A percentile compares a stretch with the other conserved stretches of the same genome.
Evolutionary conservation across 1,140 invertebrate genomes (phyloP).

Genomic region (Mamestra configurata): DNA sequence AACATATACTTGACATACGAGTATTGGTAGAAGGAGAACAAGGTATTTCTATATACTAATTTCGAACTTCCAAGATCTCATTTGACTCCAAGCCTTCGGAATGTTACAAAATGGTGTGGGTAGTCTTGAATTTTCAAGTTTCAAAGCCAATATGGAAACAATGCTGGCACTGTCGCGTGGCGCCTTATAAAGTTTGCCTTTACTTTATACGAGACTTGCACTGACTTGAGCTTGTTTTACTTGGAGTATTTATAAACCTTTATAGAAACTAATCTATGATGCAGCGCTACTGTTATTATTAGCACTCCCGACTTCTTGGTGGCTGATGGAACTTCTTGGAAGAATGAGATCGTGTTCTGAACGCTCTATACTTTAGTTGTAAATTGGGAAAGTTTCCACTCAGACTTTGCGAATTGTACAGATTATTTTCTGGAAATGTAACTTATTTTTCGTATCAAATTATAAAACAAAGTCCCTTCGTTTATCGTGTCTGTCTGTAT

Average conservation of each 20-base stretch:
- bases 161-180: conserved; percentile 67
- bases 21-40: conserved; percentile 32
- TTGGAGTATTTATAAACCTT: conserved; percentile 38
- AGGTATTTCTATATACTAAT: conserved; percentile 47
- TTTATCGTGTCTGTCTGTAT: too few species aligned
- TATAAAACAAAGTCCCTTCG: too few species aligned
- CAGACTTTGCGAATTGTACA: not conserved
- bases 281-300: conserved; percentile 38
- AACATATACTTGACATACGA: conserved; percentile 41
- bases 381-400: conserved; percentile 6
- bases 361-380: not conserved
- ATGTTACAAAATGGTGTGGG: conserved; percentile 61
- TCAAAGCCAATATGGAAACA: conserved; percentile 78
- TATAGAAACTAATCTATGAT: conserved; percentile 58
- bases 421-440: too few species aligned
- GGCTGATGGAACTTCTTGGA: not conserved
- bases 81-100: conserved; percentile 49
- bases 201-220: conserved; percentile 51
- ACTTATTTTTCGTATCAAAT: too few species aligned
- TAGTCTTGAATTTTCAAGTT: conserved; percentile 74
- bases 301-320: not conserved
- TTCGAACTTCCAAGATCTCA: conserved; percentile 49
- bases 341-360: not conserved
- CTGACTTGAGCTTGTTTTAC: conserved; percentile 57
- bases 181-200: conserved; percentile 71